phyloP scores from a whole-genome alignment of 2,113 vertebrate species.

The Colossoma macropomum region DNA sequence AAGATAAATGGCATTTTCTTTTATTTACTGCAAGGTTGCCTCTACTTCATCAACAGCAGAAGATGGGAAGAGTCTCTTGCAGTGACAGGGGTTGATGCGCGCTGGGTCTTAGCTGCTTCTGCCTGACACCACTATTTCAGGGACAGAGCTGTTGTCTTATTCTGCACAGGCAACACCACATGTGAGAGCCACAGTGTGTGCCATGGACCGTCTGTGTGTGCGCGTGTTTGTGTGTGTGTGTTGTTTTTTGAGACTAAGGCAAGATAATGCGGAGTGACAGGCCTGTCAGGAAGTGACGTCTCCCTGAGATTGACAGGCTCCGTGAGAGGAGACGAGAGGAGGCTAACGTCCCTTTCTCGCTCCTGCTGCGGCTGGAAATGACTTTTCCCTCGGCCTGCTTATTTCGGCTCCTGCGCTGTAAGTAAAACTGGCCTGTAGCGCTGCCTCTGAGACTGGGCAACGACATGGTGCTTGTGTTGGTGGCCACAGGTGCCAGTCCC shows the following conservation, averaged over 20 bases:
- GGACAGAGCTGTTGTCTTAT: not conserved
- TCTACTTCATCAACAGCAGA: constrained; percentile 33
- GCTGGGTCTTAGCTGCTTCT: constrained; percentile 12
- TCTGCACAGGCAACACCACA: not conserved
- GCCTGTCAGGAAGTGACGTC: constrained; percentile 31
- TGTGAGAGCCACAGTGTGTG: not conserved
- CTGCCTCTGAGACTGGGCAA: not conserved
- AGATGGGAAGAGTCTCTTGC: constrained; percentile 16
- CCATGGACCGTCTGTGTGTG: constrained; percentile 6
- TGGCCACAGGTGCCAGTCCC: not conserved
- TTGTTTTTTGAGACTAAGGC: not conserved
- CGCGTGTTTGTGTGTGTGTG: not conserved
- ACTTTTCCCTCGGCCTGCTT: constrained; percentile 23
- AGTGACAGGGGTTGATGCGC: constrained; percentile 22
- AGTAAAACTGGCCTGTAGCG: constrained; percentile 4
- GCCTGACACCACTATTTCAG: constrained; percentile 12
- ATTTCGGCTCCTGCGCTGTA: not conserved
- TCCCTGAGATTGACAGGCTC: constrained; percentile 23
- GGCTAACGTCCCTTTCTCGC: constrained; percentile 12
- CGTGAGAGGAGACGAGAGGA: constrained; percentile 2
- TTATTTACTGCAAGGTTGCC: constrained; percentile 39
- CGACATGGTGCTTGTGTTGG: not conserved
- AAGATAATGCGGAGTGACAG: constrained; percentile 39
- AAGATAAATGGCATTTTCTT: constrained; percentile 20
- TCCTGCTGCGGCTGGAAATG: not conserved